Evolutionary conservation across 1,140 invertebrate species (phyloP).

Genomic region (Patella vulgata): DNA sequence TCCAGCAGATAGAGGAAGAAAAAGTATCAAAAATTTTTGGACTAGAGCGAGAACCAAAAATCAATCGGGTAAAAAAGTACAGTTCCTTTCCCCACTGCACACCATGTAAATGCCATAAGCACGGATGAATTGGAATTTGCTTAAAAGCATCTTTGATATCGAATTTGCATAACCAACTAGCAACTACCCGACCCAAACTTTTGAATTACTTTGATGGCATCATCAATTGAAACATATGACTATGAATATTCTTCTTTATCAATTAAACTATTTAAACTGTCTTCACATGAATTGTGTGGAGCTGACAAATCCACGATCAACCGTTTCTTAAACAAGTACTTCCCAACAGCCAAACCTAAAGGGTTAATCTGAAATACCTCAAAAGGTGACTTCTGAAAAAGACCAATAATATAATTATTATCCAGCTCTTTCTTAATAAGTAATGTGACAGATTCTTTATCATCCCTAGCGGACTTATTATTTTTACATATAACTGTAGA

Average conservation of each 20-base stretch:
- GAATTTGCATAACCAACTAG: constrained; percentile 19
- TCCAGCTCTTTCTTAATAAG: too few relatives aligned
- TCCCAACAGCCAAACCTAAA: constrained; percentile 18
- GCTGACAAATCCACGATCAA: constrained; percentile 28
- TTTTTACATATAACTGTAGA: background rate
- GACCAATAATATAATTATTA: too few relatives aligned
- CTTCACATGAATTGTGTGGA: constrained; percentile 10
- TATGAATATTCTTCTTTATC: constrained; percentile 18
- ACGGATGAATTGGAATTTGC: too few relatives aligned
- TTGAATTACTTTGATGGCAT: constrained; percentile 22
- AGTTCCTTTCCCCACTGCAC: too few relatives aligned
- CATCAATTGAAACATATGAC: constrained; percentile 21
- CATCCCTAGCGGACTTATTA: constrained; percentile 1
- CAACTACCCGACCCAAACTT: background rate
- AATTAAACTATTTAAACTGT: constrained; percentile 26
- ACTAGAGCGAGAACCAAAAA: too few relatives aligned
- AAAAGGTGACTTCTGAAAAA: too few relatives aligned
- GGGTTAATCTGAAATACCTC: constrained; percentile 22
- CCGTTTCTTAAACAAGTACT: constrained; percentile 24
- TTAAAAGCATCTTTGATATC: constrained; percentile 13
- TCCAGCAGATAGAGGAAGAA: too few relatives aligned
- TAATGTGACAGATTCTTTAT: too few relatives aligned
- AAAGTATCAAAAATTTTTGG: too few relatives aligned
- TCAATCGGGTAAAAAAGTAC: too few relatives aligned
- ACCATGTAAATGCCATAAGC: too few relatives aligned